Conservation (phyloP, 2,888 invertebrate species). For the Caenorhabditis drosophilae region DNA sequence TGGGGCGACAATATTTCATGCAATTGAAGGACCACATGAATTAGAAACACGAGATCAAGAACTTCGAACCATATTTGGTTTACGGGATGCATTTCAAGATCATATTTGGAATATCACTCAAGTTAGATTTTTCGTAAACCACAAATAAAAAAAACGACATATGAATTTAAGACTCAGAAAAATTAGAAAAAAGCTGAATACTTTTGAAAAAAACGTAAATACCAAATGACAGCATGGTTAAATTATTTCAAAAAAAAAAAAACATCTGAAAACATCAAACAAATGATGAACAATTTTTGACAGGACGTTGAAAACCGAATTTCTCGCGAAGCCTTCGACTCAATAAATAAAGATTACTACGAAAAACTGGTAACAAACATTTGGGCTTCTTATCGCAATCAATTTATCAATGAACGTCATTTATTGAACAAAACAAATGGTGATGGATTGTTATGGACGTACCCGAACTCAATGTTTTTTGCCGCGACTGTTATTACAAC, state of each 20-base stretch:
- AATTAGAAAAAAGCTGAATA: no score
- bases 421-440: conserved; percentile 62
- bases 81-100: conserved; percentile 64
- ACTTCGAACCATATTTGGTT: conserved; percentile 57
- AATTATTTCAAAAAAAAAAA: no score
- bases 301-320: conserved; percentile 62
- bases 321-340: conserved; percentile 64
- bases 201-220: no score
- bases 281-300: no score
- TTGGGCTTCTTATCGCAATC: conserved; percentile 62
- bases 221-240: no score
- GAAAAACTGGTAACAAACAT: conserved; percentile 56
- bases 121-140: not conserved
- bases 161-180: no score
- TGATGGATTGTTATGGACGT: conserved; percentile 67
- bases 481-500: conserved; percentile 69
- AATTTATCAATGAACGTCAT: conserved; percentile 66
- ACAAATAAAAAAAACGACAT: not conserved
- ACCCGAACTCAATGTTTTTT: conserved; percentile 68
- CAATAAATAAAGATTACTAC: conserved; percentile 66
- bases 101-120: conserved; percentile 69
- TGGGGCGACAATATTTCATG: conserved; percentile 67
- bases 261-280: no score
- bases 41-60: conserved; percentile 61
- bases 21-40: conserved; percentile 64